Conservation (phyloP, 2,113 vertebrate genomes). For the Neogobius melanostomus region DNA sequence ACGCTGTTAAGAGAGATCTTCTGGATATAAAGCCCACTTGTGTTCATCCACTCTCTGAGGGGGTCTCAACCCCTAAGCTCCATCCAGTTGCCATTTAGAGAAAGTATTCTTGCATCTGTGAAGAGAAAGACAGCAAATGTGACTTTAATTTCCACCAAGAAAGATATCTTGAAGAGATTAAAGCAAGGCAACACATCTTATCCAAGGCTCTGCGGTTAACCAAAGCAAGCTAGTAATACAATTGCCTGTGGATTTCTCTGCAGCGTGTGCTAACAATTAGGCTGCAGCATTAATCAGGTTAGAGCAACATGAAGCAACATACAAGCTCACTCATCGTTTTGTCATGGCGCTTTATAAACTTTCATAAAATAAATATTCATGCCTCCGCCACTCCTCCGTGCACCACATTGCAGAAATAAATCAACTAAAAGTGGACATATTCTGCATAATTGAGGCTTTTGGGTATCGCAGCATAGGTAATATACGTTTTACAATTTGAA, state of each 20-base stretch:
- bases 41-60: conserved; percentile 45
- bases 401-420: conserved; percentile 27
- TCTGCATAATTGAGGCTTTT: too few relatives aligned
- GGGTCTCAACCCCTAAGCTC: conserved; percentile 38
- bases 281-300: neutral
- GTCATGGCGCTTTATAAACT: conserved; percentile 9
- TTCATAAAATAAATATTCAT: conserved; percentile 21
- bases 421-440: conserved; percentile 1
- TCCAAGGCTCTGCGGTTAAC: conserved; percentile 25
- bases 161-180: conserved; percentile 15
- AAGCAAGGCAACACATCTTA: conserved; percentile 33
- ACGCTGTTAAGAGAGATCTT: conserved; percentile 55
- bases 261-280: conserved; percentile 12
- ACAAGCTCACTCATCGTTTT: conserved; percentile 4
- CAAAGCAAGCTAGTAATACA: conserved; percentile 3
- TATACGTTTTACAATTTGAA: too few relatives aligned
- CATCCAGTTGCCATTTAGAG: conserved; percentile 39
- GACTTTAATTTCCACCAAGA: conserved; percentile 36
- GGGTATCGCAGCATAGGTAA: too few relatives aligned
- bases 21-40: conserved; percentile 51
- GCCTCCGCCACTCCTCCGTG: conserved; percentile 7
- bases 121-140: conserved; percentile 44
- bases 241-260: conserved; percentile 7
- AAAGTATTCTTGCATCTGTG: conserved; percentile 52
- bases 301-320: conserved; percentile 10